Conservation (phyloP, 2,113 vertebrate species). For the Seriola aureovittata region DNA sequence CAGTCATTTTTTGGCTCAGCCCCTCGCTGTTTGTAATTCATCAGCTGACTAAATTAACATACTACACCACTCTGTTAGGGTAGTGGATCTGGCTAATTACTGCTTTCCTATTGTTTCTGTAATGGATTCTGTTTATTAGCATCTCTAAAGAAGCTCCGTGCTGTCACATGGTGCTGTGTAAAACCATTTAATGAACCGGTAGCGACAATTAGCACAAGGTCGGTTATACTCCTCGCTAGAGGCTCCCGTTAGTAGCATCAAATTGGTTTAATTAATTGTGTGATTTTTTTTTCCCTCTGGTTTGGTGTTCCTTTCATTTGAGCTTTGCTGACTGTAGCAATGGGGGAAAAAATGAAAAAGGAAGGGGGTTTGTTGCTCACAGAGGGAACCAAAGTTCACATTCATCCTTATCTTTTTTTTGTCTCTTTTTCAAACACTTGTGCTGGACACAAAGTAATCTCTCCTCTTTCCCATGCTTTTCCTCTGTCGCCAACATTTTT, state of each 20-base stretch:
- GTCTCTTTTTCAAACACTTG: background rate
- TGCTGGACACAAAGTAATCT: background rate
- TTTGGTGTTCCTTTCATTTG: conserved; percentile 10
- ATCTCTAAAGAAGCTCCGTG: conserved; percentile 48
- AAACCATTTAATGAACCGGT: conserved; percentile 64
- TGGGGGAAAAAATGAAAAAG: background rate
- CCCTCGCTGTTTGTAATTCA: conserved; percentile 56
- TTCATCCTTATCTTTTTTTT: background rate
- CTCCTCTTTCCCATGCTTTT: background rate
- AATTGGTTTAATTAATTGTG: conserved; percentile 70
- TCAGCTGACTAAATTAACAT: conserved; percentile 51
- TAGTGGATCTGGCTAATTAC: conserved; percentile 65
- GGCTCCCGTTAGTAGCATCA: conserved; percentile 34
- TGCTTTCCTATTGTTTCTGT: conserved; percentile 65
- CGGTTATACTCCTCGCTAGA: conserved; percentile 46
- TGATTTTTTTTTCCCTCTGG: conserved; percentile 12
- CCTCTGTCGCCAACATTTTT: conserved; percentile 1
- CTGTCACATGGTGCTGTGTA: conserved; percentile 47
- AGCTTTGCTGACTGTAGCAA: conserved; percentile 2
- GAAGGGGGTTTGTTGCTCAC: background rate
- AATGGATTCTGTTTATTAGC: conserved; percentile 74
- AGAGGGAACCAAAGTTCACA: conserved; percentile 5
- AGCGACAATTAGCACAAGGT: conserved; percentile 61
- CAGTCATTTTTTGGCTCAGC: conserved; percentile 28
- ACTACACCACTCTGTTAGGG: conserved; percentile 22